These are phyloP conservation scores for Melanerpes aurifrons DNA, from an alignment of 2,113 vertebrate genomes.

Conservation along the genomic window DNA sequence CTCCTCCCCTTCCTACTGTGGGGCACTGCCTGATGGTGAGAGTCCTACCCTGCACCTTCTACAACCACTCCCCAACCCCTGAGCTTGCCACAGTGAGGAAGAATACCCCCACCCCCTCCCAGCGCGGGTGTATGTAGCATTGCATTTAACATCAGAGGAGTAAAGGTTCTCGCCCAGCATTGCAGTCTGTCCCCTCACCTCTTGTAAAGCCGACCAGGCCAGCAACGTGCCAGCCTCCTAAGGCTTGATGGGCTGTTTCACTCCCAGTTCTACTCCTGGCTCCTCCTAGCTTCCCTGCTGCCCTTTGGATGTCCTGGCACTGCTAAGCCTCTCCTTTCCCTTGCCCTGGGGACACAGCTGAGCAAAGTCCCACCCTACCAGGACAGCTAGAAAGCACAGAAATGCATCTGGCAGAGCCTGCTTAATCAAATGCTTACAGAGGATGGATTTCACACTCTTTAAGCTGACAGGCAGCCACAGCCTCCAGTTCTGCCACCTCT, in stretches of 20 bases:
- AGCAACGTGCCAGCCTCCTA: not conserved
- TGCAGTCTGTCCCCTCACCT: not conserved
- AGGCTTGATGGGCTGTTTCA: not conserved
- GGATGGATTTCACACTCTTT: not conserved
- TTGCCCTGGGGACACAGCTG: not conserved
- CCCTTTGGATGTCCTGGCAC: constrained; percentile 16
- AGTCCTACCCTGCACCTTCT: not conserved
- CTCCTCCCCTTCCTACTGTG: not conserved
- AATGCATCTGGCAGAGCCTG: not conserved
- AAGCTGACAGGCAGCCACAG: not conserved
- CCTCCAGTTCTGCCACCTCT: not conserved
- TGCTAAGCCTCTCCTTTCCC: not conserved
- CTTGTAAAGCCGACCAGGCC: not conserved
- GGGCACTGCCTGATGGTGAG: not conserved
- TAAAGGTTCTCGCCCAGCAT: not conserved
- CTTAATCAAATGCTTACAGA: not conserved
- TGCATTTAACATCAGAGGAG: not conserved
- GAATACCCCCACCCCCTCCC: not conserved
- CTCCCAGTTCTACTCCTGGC: not conserved
- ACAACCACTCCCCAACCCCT: not conserved
- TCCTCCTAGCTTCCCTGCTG: not conserved
- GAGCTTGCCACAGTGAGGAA: not conserved
- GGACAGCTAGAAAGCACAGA: not conserved
- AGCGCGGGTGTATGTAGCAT: fast-evolving
- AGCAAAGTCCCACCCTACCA: constrained; percentile 26